Evolutionary conservation across 2,888 invertebrate species (phyloP), one percentile per base, ranked within the genome.

Genomic region (Macroteleia sp.): DNA sequence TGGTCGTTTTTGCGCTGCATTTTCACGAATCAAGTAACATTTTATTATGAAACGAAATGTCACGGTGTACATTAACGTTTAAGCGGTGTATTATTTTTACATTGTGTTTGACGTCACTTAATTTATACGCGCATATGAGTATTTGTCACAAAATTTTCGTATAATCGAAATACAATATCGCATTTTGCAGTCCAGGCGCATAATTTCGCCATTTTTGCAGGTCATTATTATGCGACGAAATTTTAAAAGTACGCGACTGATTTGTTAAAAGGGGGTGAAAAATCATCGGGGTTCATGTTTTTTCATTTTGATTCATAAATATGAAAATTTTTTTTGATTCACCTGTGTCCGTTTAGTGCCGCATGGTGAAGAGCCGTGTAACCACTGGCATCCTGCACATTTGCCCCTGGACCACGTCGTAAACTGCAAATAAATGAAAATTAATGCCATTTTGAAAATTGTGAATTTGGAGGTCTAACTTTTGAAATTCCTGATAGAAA

Each of bases 351-450:
- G 92, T 98, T 97, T 77, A 98, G 94, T 80, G 98, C 96, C 59
- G 98, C 98, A 92, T 98, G 97, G 91, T 99, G 98, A 50, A 99
- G 94, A 22, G 97, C 96, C 34, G 98, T 97, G 92, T 97, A 98
- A 41, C 98, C 98, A 90, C 96, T 97, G 86, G 95, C 95, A 91
- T 98, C 98, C 92, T 97, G 97, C 57, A 97, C 96, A 92, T 98
- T 98, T 66, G 97, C 96, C 82, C 97, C 97, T 54, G 97, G 96
- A 70, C 97, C 96, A 89, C 97, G 94, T 77, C 97, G 94, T 90
- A 97, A 93, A 92, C 97, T 97, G 92, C n/a, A 83, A 85, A 71
- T n/a, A n/a, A n/a, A n/a, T n/a, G n/a, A n/a, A n/a, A n/a, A n/a
- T n/a, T n/a, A n/a, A n/a, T n/a, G n/a, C n/a, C n/a, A n/a, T n/a